These are phyloP conservation scores for Caenorhabditis brenneri DNA, from an alignment of 1,140 invertebrate genomes.

Conservation along the genomic window DNA sequence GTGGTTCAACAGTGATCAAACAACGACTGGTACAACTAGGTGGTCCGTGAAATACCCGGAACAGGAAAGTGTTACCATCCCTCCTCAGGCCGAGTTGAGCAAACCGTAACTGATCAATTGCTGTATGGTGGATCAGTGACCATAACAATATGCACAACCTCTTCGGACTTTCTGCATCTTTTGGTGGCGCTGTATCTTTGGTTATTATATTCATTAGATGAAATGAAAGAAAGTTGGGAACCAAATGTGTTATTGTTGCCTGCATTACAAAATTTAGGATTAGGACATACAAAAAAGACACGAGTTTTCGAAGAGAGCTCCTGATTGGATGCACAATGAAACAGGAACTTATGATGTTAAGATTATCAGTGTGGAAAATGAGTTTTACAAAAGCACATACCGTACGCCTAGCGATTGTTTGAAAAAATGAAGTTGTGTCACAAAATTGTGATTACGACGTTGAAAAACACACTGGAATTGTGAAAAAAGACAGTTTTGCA, in stretches of 20 bases:
- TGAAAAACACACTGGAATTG: no score
- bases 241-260: neutral
- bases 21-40: constrained; percentile 20
- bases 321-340: no score
- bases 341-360: no score
- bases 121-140: constrained; percentile 39
- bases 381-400: no score
- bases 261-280: no score
- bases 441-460: no score
- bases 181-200: constrained; percentile 36
- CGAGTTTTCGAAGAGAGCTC: no score
- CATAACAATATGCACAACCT: constrained; percentile 40
- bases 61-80: neutral
- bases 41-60: constrained; percentile 12
- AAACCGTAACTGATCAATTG: constrained; percentile 27
- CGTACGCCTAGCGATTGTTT: no score
- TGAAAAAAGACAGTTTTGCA: no score
- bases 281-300: no score
- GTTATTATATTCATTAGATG: constrained; percentile 20
- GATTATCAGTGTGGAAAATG: no score
- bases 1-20: neutral
- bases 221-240: constrained; percentile 35
- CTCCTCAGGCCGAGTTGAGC: constrained; percentile 23
- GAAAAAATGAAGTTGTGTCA: no score
- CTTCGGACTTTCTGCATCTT: constrained; percentile 40